Percentiles rank a stretch among this genome's conserved stretches.
These are phyloP conservation scores for Pluvianellus socialis DNA, from an alignment of 2,113 vertebrate genomes.

Conservation along the genomic window DNA sequence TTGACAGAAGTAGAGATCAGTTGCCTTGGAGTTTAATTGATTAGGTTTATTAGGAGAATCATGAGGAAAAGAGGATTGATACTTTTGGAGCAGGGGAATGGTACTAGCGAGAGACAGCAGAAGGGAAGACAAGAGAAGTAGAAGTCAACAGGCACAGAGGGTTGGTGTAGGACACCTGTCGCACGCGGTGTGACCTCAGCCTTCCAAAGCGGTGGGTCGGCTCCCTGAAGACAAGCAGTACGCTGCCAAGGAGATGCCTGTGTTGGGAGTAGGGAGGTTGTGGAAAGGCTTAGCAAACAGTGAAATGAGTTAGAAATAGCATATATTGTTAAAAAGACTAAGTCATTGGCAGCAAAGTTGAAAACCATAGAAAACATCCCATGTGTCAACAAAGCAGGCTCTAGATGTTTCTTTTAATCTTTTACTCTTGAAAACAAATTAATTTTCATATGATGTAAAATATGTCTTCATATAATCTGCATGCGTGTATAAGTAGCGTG, in stretches of 20 bases:
- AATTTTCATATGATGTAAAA: background rate
- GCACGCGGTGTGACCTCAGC: background rate
- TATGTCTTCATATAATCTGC: background rate
- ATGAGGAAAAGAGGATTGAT: background rate
- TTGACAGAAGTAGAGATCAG: background rate
- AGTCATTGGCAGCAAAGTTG: background rate
- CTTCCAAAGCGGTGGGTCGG: background rate
- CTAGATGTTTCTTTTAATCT: background rate
- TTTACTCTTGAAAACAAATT: background rate
- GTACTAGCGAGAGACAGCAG: background rate
- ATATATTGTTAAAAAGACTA: background rate
- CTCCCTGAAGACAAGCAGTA: background rate
- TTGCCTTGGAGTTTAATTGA: background rate
- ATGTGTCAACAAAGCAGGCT: background rate
- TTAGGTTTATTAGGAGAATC: background rate
- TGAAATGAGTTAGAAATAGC: background rate
- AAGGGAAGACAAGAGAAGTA: background rate
- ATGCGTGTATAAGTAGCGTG: background rate
- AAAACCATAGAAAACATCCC: background rate
- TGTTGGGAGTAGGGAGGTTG: background rate
- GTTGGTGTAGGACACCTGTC: background rate
- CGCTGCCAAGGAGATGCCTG: background rate
- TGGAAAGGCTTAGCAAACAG: background rate
- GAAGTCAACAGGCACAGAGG: background rate
- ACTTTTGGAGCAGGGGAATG: background rate